A percentile compares a stretch with the other conserved stretches of the same genome.
These are phyloP conservation scores for Pterois miles DNA, from an alignment of 2,797 vertebrate species.

Conservation along the genomic window DNA sequence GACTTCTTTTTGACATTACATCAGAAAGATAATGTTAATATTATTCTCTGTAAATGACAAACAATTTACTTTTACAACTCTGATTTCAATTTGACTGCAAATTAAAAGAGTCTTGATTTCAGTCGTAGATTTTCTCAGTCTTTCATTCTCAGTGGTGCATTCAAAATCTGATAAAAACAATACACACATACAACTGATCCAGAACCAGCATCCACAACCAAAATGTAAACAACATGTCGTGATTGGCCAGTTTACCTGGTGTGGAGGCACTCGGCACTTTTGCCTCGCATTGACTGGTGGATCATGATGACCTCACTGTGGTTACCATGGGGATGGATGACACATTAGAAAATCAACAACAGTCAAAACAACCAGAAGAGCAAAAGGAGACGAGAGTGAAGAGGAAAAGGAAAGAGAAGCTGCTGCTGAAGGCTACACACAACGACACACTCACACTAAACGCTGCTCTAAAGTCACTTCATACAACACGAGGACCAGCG, in stretches of 20 bases:
- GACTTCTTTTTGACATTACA: not conserved
- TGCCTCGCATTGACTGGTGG: conserved; percentile 97
- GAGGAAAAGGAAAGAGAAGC: conserved; percentile 70
- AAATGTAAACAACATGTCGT: conserved; percentile 28
- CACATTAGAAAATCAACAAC: conserved; percentile 88
- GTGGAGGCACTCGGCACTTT: conserved; percentile 98
- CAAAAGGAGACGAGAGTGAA: conserved; percentile 78
- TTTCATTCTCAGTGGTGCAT: not conserved
- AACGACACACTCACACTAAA: conserved; percentile 23
- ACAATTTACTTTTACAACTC: not conserved
- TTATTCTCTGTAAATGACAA: not conserved
- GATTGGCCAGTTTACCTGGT: conserved; percentile 89
- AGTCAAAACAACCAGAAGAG: conserved; percentile 73
- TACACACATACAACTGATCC: not conserved
- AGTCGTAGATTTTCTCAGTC: not conserved
- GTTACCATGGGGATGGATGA: conserved; percentile 94
- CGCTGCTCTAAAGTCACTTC: conserved; percentile 8
- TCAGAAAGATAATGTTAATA: not conserved
- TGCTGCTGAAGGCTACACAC: conserved; percentile 18
- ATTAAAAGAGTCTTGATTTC: not conserved
- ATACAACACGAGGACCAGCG: conserved; percentile 1
- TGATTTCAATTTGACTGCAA: not conserved
- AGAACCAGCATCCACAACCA: not conserved
- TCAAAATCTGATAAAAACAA: not conserved
- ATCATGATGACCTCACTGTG: conserved; percentile 98